Base-by-base conservation (phyloP, 2,113 vertebrate genomes). In the Eidolon helvum region DNA sequence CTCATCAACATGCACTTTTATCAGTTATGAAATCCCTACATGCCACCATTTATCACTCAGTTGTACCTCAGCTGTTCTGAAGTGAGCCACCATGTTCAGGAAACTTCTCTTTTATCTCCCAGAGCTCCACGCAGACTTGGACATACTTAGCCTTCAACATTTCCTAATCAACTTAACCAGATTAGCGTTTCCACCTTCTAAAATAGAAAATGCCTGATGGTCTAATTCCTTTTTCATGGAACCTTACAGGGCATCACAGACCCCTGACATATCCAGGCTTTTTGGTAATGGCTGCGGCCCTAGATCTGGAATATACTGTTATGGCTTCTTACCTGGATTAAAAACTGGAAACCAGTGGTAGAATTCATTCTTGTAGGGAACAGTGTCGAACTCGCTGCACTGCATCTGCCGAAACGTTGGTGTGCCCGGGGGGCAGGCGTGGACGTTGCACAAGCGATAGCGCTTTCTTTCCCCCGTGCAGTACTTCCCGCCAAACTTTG, bases 361-460 rank as follows among this genome's bases (percentile, higher is more conserved):
- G 90, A 99, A 99, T 72, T 99, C 98, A 0, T 99, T 99, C 97
- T 99, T 99, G 98, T 99, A 99, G 4, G 99, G 98, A 75, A 99
- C 99, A 0, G 99, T 99, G 97, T 99, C 99, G 97, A 99, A 99
- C 97, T 99, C 99, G 68, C 99, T 99, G 98, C 99, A 99, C 66
- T 99, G 99, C 99, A 99, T 99, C 97, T 99, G 99, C 43, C 99
- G 99, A 87, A 99, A 99, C 3, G 99, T 99, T 0, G 99, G 99
- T 5, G 82, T 96, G 1, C 98, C 97, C 5, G 95, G 98, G 77
- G 2, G 98, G 55, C 99, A 99, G 0, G 98, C 98, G 61, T 98
- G 99, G 2, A 99, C 98, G 86, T 99, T 99, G 96, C 99, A 99
- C 28, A 99, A 97, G 18, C 99, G 99, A 91, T 99, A 99, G 22